phyloP scores from a whole-genome alignment of 1,140 invertebrate genomes.

The Cylas formicarius region DNA sequence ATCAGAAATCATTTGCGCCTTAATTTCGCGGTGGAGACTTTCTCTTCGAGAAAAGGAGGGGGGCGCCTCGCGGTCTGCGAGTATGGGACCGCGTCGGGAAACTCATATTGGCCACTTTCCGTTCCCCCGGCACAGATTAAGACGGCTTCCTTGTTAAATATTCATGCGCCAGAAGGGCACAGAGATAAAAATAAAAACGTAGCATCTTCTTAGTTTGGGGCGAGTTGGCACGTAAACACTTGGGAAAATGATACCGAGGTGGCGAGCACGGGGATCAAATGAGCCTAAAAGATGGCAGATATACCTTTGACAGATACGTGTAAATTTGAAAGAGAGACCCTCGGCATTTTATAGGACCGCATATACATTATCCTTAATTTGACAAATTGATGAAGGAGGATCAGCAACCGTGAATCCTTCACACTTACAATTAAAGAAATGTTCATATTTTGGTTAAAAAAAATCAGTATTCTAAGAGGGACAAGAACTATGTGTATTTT shows the following conservation, averaged over 20 bases:
- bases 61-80: slow-evolving; percentile 17
- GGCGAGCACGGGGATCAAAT: neutral
- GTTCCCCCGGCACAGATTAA: slow-evolving; percentile 42
- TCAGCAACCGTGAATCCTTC: no score
- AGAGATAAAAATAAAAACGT: slow-evolving; percentile 40
- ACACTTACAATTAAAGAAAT: no score
- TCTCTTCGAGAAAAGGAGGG: slow-evolving; percentile 12
- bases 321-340: slow-evolving; percentile 13
- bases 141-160: slow-evolving; percentile 40
- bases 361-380: no score
- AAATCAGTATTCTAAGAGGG: no score
- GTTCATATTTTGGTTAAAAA: no score
- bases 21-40: slow-evolving; percentile 29
- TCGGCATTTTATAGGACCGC: no score
- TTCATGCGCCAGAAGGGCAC: slow-evolving; percentile 39
- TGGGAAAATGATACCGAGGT: slow-evolving; percentile 33
- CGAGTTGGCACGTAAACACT: slow-evolving; percentile 37
- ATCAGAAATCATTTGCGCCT: slow-evolving; percentile 37
- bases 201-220: slow-evolving; percentile 34
- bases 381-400: no score
- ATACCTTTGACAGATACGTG: slow-evolving; percentile 15
- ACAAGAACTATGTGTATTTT: no score
- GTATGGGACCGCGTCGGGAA: slow-evolving; percentile 27
- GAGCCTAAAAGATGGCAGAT: neutral
- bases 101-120: slow-evolving; percentile 40